Conservation (phyloP, 2,113 vertebrate species). For the Lynx canadensis region DNA sequence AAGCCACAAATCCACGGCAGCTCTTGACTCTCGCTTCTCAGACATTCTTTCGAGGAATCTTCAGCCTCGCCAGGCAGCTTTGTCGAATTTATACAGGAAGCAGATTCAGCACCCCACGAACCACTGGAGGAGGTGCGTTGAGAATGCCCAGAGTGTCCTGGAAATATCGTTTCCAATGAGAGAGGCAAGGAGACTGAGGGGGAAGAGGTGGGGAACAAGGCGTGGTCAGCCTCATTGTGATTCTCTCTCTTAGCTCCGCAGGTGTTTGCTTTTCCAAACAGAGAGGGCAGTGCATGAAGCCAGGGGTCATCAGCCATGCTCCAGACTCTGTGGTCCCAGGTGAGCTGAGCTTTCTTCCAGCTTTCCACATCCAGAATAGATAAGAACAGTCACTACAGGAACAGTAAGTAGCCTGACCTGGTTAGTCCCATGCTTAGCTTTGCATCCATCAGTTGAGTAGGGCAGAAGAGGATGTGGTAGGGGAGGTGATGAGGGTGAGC, state of each 20-base stretch:
- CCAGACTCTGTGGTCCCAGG: constrained; percentile 8
- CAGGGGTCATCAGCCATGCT: background rate
- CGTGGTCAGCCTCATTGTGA: background rate
- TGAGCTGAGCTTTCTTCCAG: background rate
- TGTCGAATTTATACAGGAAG: background rate
- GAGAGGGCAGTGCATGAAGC: background rate
- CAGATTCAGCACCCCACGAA: background rate
- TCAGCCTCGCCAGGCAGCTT: background rate
- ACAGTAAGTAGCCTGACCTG: background rate
- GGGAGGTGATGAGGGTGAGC: background rate
- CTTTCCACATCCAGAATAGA: background rate
- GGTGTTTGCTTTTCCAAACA: background rate
- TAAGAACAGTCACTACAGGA: background rate
- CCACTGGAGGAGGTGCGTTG: background rate
- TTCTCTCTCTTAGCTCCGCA: background rate
- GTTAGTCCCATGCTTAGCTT: background rate
- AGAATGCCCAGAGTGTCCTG: background rate
- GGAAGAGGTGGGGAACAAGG: background rate
- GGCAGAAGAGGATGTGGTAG: background rate
- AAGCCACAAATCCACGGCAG: background rate
- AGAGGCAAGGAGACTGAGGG: background rate
- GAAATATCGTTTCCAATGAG: background rate
- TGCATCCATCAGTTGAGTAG: background rate
- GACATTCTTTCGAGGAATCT: background rate
- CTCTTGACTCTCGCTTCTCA: background rate